These are phyloP conservation scores for Chaenocephalus aceratus DNA, from an alignment of 2,113 vertebrate genomes.

Conservation along the genomic window DNA sequence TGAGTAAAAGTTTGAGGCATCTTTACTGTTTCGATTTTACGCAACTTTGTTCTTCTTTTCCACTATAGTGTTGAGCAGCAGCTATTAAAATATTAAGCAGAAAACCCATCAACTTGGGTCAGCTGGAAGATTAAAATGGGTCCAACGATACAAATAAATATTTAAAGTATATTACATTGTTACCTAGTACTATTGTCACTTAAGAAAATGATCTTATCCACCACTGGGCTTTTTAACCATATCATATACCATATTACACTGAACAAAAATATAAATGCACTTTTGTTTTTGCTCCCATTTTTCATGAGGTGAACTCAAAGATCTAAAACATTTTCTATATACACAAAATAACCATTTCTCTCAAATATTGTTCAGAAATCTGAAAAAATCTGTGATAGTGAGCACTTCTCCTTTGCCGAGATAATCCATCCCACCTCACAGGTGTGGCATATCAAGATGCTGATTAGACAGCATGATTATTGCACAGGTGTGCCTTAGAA, in stretches of 20 bases:
- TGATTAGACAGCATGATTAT: too few relatives aligned
- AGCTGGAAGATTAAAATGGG: slow-evolving; percentile 6
- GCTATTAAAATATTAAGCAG: neutral
- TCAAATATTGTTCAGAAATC: too few relatives aligned
- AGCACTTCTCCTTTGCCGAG: too few relatives aligned
- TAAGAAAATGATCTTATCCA: neutral
- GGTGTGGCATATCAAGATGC: too few relatives aligned
- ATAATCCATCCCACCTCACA: too few relatives aligned
- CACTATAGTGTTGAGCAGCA: neutral
- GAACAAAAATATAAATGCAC: too few relatives aligned
- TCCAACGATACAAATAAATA: neutral
- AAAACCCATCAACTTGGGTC: neutral
- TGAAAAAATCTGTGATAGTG: too few relatives aligned
- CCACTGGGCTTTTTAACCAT: neutral
- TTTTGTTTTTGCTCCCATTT: too few relatives aligned
- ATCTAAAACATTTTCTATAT: too few relatives aligned
- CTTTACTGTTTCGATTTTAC: neutral
- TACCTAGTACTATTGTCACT: neutral
- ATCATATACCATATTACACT: neutral
- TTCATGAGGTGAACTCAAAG: too few relatives aligned
- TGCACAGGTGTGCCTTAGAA: too few relatives aligned
- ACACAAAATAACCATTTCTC: too few relatives aligned
- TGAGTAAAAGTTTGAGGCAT: neutral
- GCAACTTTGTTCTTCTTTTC: neutral
- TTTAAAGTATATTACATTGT: neutral